phyloP scores from a whole-genome alignment of 2,113 vertebrate genomes.

The Ranitomeya imitator region DNA sequence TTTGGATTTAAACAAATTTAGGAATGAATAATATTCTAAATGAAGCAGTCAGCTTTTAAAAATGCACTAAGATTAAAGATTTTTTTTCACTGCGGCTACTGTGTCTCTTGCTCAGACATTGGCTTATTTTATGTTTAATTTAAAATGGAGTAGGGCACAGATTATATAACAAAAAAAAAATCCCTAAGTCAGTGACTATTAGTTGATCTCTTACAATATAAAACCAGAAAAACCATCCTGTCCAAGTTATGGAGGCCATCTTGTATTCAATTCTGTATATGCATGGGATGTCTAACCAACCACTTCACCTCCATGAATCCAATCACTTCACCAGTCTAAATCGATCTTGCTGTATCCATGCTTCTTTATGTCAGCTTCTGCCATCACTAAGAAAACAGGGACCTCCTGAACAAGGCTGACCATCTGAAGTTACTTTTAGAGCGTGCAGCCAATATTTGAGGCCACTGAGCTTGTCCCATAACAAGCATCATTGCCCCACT shows the following conservation, averaged over 20 bases:
- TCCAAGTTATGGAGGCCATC: background rate
- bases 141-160: background rate
- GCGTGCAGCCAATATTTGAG: no score
- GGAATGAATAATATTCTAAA: constrained; percentile 5
- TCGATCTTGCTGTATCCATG: no score
- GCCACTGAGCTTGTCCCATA: no score
- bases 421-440: no score
- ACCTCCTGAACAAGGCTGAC: no score
- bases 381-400: no score
- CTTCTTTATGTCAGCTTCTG: no score
- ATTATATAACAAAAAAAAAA: background rate
- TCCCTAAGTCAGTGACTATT: background rate
- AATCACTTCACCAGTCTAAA: no score
- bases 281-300: no score
- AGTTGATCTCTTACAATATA: background rate
- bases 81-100: background rate
- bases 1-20: constrained; percentile 1
- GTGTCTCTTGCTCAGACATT: background rate
- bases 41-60: constrained; percentile 16
- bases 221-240: background rate
- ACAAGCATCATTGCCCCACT: no score
- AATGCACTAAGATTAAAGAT: background rate
- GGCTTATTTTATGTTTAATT: background rate
- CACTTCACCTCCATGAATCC: no score
- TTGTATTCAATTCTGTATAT: background rate